Evolutionary conservation across 2,888 invertebrate species (phyloP), one percentile per base, ranked within the genome.

Genomic region (Abrostola tripartita): DNA sequence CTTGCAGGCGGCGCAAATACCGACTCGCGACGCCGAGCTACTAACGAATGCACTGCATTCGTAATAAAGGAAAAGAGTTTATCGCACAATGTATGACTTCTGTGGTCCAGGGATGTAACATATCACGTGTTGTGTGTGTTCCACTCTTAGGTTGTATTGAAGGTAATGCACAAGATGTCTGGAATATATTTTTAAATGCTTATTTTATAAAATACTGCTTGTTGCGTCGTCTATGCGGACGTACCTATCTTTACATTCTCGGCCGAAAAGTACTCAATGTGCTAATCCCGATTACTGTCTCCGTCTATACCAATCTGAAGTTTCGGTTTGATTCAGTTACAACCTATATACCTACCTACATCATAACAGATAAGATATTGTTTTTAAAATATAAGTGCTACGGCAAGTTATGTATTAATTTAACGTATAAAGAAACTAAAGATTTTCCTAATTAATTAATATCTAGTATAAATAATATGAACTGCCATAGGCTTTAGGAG

Each of bases 1-100:
- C 90, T 92, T 90, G 88, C 92, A 91, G 92, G 83, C 90, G 84
- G 82, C 83, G 84, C 84, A 83, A 84, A 81, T 82, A 82, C 82
- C 80, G 81, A 82, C 85, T 65, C 80, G 77, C 78, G 74, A 83
- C 84, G 78, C 61, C 63, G 84, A 84, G 84, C 81, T 80, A 82
- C 81, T 81, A 84, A 84, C 73, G 71, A 79, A 81, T 79, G 74
- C 79, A 71, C 69, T 61, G 79, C 78, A 79, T 79, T 79, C 76
- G 69, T 81, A 79, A 79, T 78, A 79, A 79, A 79, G 81, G 81
- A 78, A 79, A 76, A 81, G 79, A 81, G 79, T 81, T 81, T 81
- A 79, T 79, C 79, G 81, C 65, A 59, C 70, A 76, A 81, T 74
- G 71, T 78, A 81, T 76, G 79, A 79, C 62, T 78, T 10, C 62